Evolutionary conservation across 2,797 vertebrate species (phyloP).

Genomic region (Protonibea diacanthus): DNA sequence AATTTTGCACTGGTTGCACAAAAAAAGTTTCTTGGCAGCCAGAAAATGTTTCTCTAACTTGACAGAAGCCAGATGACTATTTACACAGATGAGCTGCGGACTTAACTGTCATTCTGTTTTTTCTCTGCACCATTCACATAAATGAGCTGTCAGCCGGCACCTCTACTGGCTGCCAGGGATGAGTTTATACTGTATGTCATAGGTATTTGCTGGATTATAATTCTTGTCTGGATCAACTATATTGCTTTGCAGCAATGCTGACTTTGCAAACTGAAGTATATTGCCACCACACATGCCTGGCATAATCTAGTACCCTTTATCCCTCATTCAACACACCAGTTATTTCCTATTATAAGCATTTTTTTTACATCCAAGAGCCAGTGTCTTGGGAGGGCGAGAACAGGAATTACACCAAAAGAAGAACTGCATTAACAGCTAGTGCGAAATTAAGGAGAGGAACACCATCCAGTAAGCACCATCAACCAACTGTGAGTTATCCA

Average conservation of each 20-base stretch:
- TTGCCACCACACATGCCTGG: constrained; percentile 29
- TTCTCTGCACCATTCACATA: constrained; percentile 47
- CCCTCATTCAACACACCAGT: constrained; percentile 35
- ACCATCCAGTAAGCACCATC: constrained; percentile 29
- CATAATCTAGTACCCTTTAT: constrained; percentile 50
- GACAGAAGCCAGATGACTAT: constrained; percentile 40
- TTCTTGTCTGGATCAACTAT: constrained; percentile 52
- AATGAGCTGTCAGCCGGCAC: constrained; percentile 54
- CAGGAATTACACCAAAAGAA: constrained; percentile 51
- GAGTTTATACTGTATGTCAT: constrained; percentile 18
- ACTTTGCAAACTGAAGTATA: constrained; percentile 51
- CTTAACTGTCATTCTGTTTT: constrained; percentile 48
- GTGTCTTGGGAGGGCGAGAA: constrained; percentile 24
- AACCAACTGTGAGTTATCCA: constrained; percentile 32
- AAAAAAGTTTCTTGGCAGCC: constrained; percentile 21
- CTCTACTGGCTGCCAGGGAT: constrained; percentile 32
- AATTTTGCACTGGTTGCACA: constrained; percentile 6
- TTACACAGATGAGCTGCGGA: constrained; percentile 45
- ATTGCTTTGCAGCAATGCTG: constrained; percentile 61
- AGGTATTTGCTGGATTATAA: constrained; percentile 53
- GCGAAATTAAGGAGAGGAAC: constrained; percentile 47
- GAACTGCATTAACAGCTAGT: constrained; percentile 43
- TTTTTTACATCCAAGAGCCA: constrained; percentile 43
- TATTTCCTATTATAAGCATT: constrained; percentile 54
- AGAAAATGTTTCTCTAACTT: constrained; percentile 32